phyloP scores from a whole-genome alignment of 2,113 vertebrate genomes.

The Brachypteracias leptosomus region DNA sequence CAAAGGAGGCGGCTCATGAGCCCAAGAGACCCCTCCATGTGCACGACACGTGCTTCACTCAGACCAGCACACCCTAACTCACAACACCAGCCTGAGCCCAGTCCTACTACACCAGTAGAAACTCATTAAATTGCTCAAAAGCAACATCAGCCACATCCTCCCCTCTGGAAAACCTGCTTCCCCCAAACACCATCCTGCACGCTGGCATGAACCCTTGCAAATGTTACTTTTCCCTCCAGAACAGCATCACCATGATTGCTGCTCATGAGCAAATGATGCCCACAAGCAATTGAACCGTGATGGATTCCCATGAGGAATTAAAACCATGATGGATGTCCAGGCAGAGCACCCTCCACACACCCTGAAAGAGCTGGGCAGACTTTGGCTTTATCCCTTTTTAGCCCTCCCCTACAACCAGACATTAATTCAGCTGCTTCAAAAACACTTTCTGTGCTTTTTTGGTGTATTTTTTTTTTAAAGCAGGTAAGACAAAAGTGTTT shows the following conservation, averaged over 20 bases:
- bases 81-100: background rate
- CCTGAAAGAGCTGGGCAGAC: accelerated
- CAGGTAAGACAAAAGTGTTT: background rate
- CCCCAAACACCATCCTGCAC: accelerated
- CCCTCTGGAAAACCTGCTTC: background rate
- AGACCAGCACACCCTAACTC: background rate
- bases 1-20: background rate
- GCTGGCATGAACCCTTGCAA: background rate
- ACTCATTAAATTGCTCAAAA: background rate
- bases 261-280: background rate
- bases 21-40: no score
- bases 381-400: background rate
- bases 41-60: background rate
- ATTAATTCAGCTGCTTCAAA: background rate
- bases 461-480: background rate
- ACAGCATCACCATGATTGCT: accelerated
- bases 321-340: no score
- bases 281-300: background rate
- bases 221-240: background rate
- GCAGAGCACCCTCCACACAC: background rate
- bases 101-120: background rate
- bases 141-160: background rate
- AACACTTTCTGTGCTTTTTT: background rate
- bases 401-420: no score
- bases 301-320: no score